These are phyloP conservation scores for Urocynchramus pylzowi DNA, from an alignment of 2,113 vertebrate species.

Conservation along the genomic window DNA sequence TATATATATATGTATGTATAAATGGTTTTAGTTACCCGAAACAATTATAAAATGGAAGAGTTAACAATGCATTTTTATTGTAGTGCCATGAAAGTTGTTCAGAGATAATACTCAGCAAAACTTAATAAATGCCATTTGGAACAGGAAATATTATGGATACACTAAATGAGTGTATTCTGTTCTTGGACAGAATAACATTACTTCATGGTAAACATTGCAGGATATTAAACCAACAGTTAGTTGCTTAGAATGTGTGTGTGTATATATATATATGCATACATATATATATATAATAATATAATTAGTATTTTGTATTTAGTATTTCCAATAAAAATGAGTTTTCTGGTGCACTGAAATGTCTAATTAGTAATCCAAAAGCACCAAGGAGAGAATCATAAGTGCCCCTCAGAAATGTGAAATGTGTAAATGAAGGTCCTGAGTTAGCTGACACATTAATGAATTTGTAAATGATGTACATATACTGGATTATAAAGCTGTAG, in stretches of 20 bases:
- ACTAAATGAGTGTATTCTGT: not conserved
- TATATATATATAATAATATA: not conserved
- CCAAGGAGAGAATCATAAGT: not conserved
- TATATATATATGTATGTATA: too few species aligned
- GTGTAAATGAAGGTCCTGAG: not conserved
- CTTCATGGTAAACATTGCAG: not conserved
- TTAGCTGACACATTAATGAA: not conserved
- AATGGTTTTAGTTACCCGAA: not conserved
- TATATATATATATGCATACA: not conserved
- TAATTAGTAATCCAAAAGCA: not conserved
- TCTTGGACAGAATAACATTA: not conserved
- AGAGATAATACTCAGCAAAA: not conserved
- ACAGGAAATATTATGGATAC: not conserved
- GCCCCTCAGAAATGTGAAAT: not conserved
- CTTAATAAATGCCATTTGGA: not conserved
- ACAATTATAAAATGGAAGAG: not conserved
- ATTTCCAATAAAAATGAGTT: not conserved
- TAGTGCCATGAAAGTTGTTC: not conserved
- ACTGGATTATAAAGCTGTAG: not conserved
- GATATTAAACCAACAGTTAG: not conserved
- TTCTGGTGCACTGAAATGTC: not conserved
- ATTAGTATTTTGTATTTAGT: not conserved
- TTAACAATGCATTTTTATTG: not conserved
- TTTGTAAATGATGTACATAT: not conserved
- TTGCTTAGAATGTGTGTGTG: not conserved